Evolutionary conservation across 1,140 invertebrate species (phyloP), one percentile per base, ranked within the genome.

Genomic region (Temnothorax nylanderi): DNA sequence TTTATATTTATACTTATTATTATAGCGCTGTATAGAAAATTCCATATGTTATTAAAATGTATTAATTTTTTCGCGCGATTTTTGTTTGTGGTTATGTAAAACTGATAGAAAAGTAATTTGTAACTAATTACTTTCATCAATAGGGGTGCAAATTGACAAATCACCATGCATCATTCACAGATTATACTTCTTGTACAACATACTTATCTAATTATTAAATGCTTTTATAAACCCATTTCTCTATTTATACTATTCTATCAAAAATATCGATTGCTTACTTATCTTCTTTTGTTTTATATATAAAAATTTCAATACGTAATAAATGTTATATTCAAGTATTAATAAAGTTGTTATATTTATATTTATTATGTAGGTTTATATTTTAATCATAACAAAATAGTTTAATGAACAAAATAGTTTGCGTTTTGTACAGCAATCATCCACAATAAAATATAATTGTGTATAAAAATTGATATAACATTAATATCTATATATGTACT

Each of bases 91-190:
- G 69, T 84, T 74, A 75, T 47, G n/a, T 49, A 49, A 82, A 58
- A 74, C 7, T 71, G 56, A 21, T 37, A 60, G 3, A 58, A 7
- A 58, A 74, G 0, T 18, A 21, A 74, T 60, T 21, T 60, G 10
- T 13, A 60, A 84, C 11, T 11, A 41, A 47, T 74, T 84, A 84
- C 69, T 84, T 84, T 75, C 8, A 49, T 60, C 18, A 72, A 58
- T 82, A 74, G 26, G 8, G 47, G n/a, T 60, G 41, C 26, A 74
- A 60, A 84, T 62, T 75, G 41, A 74, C 26, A 84, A 49, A 84
- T 75, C 54, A 47, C 67, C 51, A 74, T 74, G 56, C 69, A 84
- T 84, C 13, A 74, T 84, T 74, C 26, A 74, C 44, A 84, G 8
- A 84, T 62, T 49, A 2, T 7, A 82, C 41, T 60, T 60, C 7